Conservation (phyloP, 2,888 invertebrate species). For the Nomada hirtipes region DNA sequence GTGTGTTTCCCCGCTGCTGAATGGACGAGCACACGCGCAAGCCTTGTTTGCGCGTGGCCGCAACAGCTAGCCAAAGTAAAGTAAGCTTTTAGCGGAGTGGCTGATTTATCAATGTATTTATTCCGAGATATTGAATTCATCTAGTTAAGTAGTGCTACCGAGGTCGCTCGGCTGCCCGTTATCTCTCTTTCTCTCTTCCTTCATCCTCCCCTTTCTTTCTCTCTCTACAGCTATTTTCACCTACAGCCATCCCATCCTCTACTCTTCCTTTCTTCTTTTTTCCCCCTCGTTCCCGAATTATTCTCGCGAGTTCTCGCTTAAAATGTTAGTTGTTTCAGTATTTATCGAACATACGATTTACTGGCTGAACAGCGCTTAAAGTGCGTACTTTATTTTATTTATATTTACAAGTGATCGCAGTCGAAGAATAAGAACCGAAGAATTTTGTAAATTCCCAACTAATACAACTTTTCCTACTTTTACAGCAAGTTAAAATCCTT, state of each 20-base stretch:
- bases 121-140: conserved; percentile 84
- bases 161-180: conserved; percentile 49
- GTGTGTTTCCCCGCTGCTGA: conserved; percentile 45
- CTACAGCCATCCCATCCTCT: neutral
- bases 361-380: too few species aligned
- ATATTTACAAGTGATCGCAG: too few species aligned
- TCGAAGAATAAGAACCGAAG: too few species aligned
- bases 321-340: neutral
- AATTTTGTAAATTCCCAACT: too few species aligned
- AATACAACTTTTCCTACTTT: too few species aligned
- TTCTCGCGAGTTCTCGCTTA: neutral
- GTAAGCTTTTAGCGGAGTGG: conserved; percentile 84
- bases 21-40: conserved; percentile 56
- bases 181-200: neutral
- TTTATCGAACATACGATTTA: neutral
- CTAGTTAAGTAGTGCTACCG: conserved; percentile 81
- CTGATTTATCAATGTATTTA: conserved; percentile 85
- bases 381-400: too few species aligned
- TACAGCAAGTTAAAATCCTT: too few species aligned
- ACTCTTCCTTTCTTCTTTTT: neutral
- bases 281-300: conserved; percentile 2
- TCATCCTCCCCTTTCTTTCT: conserved; percentile 13
- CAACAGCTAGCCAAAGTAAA: conserved; percentile 80
- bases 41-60: conserved; percentile 77
- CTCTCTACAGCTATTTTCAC: neutral